These are phyloP conservation scores for Caenorhabditis panamensis DNA, from an alignment of 2,888 invertebrate genomes.

Conservation along the genomic window DNA sequence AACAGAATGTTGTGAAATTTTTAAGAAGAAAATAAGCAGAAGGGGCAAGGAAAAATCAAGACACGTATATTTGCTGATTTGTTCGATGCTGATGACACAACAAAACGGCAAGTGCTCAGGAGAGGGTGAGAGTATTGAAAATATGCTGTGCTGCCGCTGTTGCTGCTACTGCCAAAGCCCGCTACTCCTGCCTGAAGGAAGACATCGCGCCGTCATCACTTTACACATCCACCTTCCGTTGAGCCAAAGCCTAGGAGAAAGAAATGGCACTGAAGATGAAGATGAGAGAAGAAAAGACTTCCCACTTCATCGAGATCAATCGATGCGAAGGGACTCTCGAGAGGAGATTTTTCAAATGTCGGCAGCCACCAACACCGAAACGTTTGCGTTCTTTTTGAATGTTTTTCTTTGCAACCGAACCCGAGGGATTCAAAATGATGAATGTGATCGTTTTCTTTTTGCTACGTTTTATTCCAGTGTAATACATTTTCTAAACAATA, in stretches of 20 bases:
- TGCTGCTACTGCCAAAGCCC: slow-evolving; percentile 44
- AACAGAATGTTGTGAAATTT: neutral
- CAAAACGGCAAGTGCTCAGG: slow-evolving; percentile 52
- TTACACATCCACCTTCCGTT: slow-evolving; percentile 40
- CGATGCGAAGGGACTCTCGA: slow-evolving; percentile 22
- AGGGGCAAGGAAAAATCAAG: slow-evolving; percentile 23
- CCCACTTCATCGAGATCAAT: slow-evolving; percentile 37
- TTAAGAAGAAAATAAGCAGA: neutral
- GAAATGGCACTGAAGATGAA: slow-evolving; percentile 34
- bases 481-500: slow-evolving; percentile 35
- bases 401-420: neutral
- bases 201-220: slow-evolving; percentile 57
- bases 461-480: slow-evolving; percentile 27
- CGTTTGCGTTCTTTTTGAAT: neutral
- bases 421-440: neutral
- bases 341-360: neutral
- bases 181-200: slow-evolving; percentile 50
- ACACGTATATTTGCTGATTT: slow-evolving; percentile 44
- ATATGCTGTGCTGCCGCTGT: slow-evolving; percentile 33
- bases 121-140: slow-evolving; percentile 40
- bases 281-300: slow-evolving; percentile 14
- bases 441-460: neutral
- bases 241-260: slow-evolving; percentile 23
- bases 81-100: slow-evolving; percentile 43
- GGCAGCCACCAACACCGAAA: neutral